phyloP scores from a whole-genome alignment of 2,113 vertebrate species.

The Polypterus senegalus region DNA sequence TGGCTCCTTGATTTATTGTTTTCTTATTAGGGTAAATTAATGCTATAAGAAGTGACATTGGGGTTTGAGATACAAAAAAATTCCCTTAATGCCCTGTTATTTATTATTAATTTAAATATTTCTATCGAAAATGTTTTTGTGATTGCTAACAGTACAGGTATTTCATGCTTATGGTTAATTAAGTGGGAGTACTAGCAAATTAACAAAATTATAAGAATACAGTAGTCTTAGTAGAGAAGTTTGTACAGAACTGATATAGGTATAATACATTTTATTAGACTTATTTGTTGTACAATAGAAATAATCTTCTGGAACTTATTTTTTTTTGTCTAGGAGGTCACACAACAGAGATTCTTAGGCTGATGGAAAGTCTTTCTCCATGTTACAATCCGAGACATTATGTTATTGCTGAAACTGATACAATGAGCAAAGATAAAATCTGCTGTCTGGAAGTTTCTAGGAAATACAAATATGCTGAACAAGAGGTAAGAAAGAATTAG shows the following conservation, averaged over 20 bases:
- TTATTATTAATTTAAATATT: no score
- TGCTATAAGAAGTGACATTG: no score
- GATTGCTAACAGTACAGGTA: not conserved
- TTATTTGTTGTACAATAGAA: not conserved
- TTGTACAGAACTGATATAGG: not conserved
- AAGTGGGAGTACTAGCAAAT: not conserved
- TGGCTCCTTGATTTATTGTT: no score
- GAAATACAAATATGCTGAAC: constrained; percentile 21
- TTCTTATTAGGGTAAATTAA: no score
- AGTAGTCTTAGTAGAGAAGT: not conserved
- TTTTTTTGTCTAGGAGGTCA: constrained; percentile 65
- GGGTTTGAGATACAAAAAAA: no score
- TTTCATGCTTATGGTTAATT: not conserved
- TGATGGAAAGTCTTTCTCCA: constrained; percentile 59
- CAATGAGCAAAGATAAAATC: constrained; percentile 83
- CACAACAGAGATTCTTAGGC: constrained; percentile 80
- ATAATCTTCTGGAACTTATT: not conserved
- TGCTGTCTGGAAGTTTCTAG: constrained; percentile 53
- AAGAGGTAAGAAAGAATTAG: constrained; percentile 41
- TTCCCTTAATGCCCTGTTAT: no score
- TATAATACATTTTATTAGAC: not conserved
- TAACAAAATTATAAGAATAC: not conserved
- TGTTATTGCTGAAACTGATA: constrained; percentile 74
- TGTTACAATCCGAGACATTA: constrained; percentile 74
- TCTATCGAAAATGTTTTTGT: not conserved